Evolutionary conservation across 1,140 invertebrate genomes (phyloP), one percentile per base, ranked within the genome.

Genomic region (Vanessa atalanta): DNA sequence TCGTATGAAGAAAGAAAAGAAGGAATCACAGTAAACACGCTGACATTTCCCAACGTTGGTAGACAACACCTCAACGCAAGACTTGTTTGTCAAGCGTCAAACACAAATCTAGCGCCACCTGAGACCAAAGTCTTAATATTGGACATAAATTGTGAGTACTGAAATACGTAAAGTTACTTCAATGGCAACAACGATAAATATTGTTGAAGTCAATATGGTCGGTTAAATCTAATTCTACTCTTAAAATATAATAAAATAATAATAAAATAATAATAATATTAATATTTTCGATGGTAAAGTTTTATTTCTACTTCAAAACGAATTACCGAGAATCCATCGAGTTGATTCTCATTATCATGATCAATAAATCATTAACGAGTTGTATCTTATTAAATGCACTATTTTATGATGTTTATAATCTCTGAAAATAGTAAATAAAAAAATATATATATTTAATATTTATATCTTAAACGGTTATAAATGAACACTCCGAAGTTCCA

Each of bases 111-210:
- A 73, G 95, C 95, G 8, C 94, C 94, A 26, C 96, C 97, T 0
- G 94, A 95, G 72, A 95, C 95, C 55, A 96, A 95, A 87, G 94
- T 96, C 43, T 95, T 97, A 75, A 95, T 97, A 66, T 93, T 98
- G 82, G 96, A 98, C 88, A 95, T 98, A 78, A 97, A 97, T 92
- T 94, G 97, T 98, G 93, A 97, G 97, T 97, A 73, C 3, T 57
- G 16, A 37, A n/a, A 16, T 60, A 60, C 14, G 26, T 60, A 23
- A 60, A 60, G 12, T 8, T 14, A 12, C 7, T 50, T 8, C 11
- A 2, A 5, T 14, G 15, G 20, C 20, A 20, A 20, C 20, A 20
- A 31, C 6, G 26, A 31, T 31, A 31, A 31, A 31, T 20, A 20
- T 20, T 31, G 3, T 31, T 31, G 26, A 31, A 31, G 26, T 20